Percentiles rank a stretch among this genome's conserved stretches.
phyloP scores from a whole-genome alignment of 2,113 vertebrate genomes.

The Uropsilus gracilis region DNA sequence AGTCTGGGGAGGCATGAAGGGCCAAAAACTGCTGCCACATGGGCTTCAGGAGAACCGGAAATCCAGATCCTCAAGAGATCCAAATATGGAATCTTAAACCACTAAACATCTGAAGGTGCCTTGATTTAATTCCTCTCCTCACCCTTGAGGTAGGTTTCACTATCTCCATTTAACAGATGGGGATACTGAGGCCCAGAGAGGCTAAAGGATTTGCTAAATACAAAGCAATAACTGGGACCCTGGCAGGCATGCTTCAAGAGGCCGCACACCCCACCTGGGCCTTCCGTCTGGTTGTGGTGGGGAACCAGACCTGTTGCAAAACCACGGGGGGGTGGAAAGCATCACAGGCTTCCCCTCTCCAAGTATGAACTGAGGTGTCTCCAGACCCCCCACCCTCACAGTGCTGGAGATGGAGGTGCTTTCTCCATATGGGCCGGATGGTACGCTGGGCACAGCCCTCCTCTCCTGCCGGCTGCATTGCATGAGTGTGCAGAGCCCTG shows the following conservation, averaged over 20 bases:
- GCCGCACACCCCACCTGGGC: not conserved
- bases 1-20: not conserved
- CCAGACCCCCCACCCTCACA: not conserved
- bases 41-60: not conserved
- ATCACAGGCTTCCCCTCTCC: not conserved
- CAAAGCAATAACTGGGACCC: not conserved
- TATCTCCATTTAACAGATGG: not conserved
- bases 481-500: accelerated
- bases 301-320: not conserved
- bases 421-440: not conserved
- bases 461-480: accelerated
- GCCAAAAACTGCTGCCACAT: not conserved
- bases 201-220: not conserved
- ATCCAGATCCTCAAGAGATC: not conserved
- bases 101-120: not conserved
- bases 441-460: not conserved
- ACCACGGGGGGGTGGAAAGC: not conserved
- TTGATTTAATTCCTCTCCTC: not conserved
- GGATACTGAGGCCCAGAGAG: not conserved
- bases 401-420: not conserved
- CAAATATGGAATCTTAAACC: not conserved
- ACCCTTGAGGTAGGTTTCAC: not conserved
- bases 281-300: not conserved
- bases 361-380: accelerated
- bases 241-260: not conserved